Evolutionary conservation across 2,113 vertebrate genomes (phyloP).

Genomic region (Smithornis capensis): DNA sequence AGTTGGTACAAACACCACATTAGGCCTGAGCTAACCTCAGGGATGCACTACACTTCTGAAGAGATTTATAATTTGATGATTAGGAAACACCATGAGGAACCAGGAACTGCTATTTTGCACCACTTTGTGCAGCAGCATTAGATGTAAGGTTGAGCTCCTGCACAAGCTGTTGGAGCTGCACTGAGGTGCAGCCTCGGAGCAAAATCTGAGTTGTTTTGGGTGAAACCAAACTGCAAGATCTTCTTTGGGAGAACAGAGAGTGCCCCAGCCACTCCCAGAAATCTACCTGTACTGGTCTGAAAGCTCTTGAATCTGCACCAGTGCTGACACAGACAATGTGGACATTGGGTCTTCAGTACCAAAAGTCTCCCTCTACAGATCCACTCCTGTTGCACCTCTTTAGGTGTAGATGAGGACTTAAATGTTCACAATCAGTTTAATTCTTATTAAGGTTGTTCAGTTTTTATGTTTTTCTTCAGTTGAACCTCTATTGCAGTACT

Average conservation of each 20-base stretch:
- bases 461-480: background rate
- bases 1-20: background rate
- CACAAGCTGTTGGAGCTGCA: background rate
- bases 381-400: background rate
- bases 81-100: background rate
- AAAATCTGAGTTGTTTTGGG: rapidly evolving
- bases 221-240: background rate
- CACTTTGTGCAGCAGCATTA: background rate
- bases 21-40: background rate
- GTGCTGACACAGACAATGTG: background rate
- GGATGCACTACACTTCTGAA: background rate
- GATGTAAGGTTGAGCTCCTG: background rate
- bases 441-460: background rate
- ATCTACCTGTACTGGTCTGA: background rate
- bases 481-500: background rate
- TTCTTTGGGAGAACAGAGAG: background rate
- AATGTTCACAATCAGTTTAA: background rate
- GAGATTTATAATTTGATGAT: background rate
- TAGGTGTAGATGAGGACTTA: background rate
- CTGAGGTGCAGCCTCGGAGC: background rate
- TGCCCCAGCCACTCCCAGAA: background rate
- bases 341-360: background rate
- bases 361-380: background rate
- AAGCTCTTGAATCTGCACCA: background rate
- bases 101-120: background rate